Evolutionary conservation across 2,797 vertebrate species (phyloP), one percentile per base, ranked within the genome.

Genomic region (Cyclura pinguis): DNA sequence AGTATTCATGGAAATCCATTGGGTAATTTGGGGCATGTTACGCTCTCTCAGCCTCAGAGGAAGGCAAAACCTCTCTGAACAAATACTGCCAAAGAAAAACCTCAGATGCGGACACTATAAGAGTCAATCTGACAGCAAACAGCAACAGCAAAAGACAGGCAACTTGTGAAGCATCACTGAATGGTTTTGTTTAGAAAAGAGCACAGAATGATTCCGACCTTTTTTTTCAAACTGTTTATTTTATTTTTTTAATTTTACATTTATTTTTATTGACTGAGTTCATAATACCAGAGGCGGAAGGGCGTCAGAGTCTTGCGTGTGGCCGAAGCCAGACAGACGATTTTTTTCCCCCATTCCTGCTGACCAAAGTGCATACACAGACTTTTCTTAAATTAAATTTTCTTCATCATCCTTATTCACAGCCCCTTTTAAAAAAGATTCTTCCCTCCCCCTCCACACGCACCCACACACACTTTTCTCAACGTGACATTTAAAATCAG

Each of bases 401-500:
- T 35, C 20, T 57, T 18, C 57, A 22, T 22, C 47, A 81, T 14
- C 20, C 4, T 42, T 29, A 59, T 59, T 69, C 88, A 86, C 91
- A 93, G 92, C 91, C 90, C 91, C 90, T 72, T 73, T 55, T 59
- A 5, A 64, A 16, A n/a, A 20, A 6, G 32, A 59, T 24, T 20
- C 18, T 4, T 3, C 20, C 73, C 29, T 38, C 8, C 22, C 50
- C 7, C n/a, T 6, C 50, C 67, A 69, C 2, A 32, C 67, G 14
- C 27, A 69, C 67, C 10, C 29, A 69, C 12, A 32, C 29, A 32
- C 67, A 32, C n/a, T 27, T 80, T 35, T 80, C 90, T 78, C 85
- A 77, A 90, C 86, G 57, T 85, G 83, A 98, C 96, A 97, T 96
- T 89, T 97, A 96, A 97, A 97, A 96, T 97, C 97, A 94, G 96